Evolutionary conservation across 2,113 vertebrate genomes (phyloP), one percentile per base, ranked within the genome.

Genomic region (Xenotilapia flavipinnis): DNA sequence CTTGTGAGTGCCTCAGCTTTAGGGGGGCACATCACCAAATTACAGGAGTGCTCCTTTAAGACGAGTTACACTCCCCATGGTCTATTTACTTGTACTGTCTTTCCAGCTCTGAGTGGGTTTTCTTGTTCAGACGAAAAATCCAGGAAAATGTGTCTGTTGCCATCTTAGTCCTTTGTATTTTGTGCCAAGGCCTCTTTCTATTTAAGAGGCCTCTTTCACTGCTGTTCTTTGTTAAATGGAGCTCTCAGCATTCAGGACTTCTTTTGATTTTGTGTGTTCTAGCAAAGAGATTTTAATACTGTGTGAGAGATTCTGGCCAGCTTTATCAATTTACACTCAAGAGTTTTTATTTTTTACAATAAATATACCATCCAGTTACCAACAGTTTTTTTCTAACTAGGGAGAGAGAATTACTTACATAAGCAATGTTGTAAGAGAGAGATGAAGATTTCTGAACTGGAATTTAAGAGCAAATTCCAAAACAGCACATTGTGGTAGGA

Each of bases 61-160:
- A 26, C 3, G 5, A 5, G 31, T 21, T 49, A 55, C 9, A 10
- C 80, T 45, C 11, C 12, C 13, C 19, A 11, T 2, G 31, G 31
- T 80, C 60, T 83, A 53, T 70, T 75, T 70, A 33, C 47, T 26
- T 53, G 15, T 42, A 11, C n/a, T 86, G 12, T 62, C 45, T 83
- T 58, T 55, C 23, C 47, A 26, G 58, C 40, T 55, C 80, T 91
- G 56, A 89, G 54, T 87, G 54, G 79, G 31, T 89, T 90, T 87
- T 85, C 53, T 54, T 89, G 79, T 83, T 81, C 9, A 54, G n/a
- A 28, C 2, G 6, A 60, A 83, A 80, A 68, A 60, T 81, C 33
- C 36, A 79, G 40, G 75, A 77, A 45, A 81, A 65, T 53, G 79
- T 45, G 40, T 81, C 81, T 84, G 40, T 84, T 62, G 45, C 26